phyloP scores from a whole-genome alignment of 2,797 vertebrate genomes.

The Megalops cyprinoides region DNA sequence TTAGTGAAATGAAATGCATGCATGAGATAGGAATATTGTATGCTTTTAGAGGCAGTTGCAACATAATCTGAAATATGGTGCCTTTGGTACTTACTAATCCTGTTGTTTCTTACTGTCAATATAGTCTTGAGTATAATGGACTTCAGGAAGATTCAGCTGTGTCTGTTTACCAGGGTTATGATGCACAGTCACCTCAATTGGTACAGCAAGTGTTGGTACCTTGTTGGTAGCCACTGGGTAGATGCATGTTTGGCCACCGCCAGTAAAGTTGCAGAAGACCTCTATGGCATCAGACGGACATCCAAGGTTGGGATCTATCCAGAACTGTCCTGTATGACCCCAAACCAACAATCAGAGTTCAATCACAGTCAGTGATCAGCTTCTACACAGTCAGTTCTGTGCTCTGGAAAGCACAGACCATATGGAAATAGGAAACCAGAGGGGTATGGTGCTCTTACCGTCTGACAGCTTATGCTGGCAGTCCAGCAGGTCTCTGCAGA shows the following conservation, averaged over 20 bases:
- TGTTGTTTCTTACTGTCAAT: neutral
- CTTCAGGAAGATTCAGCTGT: too few relatives aligned
- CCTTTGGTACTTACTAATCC: neutral
- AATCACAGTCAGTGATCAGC: neutral
- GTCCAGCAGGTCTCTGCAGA: conserved; percentile 92
- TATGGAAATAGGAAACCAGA: neutral
- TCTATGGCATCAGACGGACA: conserved; percentile 93
- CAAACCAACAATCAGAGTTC: conserved; percentile 7
- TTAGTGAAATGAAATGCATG: neutral
- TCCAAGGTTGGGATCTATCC: conserved; percentile 96
- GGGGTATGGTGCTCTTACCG: conserved; percentile 72
- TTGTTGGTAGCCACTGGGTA: conserved; percentile 82
- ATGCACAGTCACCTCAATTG: neutral
- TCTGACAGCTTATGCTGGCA: conserved; percentile 84
- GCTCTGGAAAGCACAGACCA: neutral
- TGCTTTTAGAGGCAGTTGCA: neutral
- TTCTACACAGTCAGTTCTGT: neutral
- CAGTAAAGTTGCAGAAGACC: conserved; percentile 96
- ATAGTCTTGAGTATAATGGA: too few relatives aligned
- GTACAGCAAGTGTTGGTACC: conserved; percentile 66
- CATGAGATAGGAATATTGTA: neutral
- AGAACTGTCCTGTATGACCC: conserved; percentile 84
- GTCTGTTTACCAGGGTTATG: neutral
- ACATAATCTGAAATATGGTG: neutral
- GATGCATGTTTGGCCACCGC: conserved; percentile 94